Evolutionary conservation across 2,888 invertebrate species (phyloP), one percentile per base, ranked within the genome.

Genomic region (Lasius platythorax): DNA sequence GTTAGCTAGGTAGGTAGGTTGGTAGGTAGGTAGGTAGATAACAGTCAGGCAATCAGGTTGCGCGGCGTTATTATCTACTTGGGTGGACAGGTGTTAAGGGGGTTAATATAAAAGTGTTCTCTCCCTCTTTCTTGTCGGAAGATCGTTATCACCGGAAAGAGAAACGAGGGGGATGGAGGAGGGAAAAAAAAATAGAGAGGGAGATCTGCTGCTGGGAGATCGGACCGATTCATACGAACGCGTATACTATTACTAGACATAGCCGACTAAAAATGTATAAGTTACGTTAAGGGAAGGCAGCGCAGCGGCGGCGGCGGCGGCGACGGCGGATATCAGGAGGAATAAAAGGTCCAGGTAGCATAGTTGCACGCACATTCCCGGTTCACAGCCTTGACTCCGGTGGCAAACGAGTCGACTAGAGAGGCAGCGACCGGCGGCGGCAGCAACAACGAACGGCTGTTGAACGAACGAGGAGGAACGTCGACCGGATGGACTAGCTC

Each of bases 351-450:
- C 91, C 91, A 90, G 90, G 93, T 94, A 93, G 94, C 93, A 94
- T 94, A 94, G 94, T 92, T 94, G 94, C 94, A 94, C 94, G 94
- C 94, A 94, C 94, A 93, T 93, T 93, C 93, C 91, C 92, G 92
- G 94, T 94, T 93, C 93, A 92, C 92, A 94, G 93, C 94, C 94
- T 94, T 93, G 93, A 94, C 93, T 94, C 91, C 89, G 85, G 74
- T 83, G 87, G 74, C 82, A 87, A 86, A 88, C 84, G 91, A 86
- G 86, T 85, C 81, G 81, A 81, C 84, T 73, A 50, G 61, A 79
- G 79, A 79, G 79, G 79, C 72, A 79, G 79, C 70, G 78, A 78
- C 78, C 82, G 66, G 84, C 53, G 67, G 66, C 70, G 70, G 76
- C 83, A 61, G 87, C 82, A 79, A 85, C 86, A 79, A 68, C 87